Evolutionary conservation across 2,888 invertebrate genomes (phyloP), one percentile per base, ranked within the genome.

Genomic region (Drosophila paranaensis): DNA sequence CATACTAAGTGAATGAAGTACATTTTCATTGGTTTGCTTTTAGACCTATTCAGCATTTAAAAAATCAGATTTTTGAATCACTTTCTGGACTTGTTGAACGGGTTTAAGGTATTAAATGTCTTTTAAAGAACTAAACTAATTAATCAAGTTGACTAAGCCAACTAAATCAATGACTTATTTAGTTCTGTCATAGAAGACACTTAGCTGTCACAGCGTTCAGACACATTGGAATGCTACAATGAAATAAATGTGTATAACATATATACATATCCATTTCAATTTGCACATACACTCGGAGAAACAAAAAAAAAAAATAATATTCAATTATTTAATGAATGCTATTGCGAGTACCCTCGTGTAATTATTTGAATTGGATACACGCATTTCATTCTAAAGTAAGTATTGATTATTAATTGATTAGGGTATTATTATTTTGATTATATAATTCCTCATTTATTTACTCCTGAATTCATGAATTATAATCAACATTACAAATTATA

Each of bases 91-190:
- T 30, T 33, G 16, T n/a, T n/a, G 30, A 10, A 30, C n/a, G n/a
- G 11, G 16, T n/a, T n/a, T 6, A 54, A 20, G 6, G 13, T 35
- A 51, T 51, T 11, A 13, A 20, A 6, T 20, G 6, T 37, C 27
- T 37, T 30, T 20, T 14, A 37, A 27, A n/a, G n/a, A 37, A 9
- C 20, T 39, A 8, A 27, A 16, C n/a, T 16, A 50, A 35, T 46
- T 46, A 48, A 65, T 64, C 11, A 45, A 39, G n/a, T 37, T 6
- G 5, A 5, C n/a, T 13, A 14, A 65, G 16, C 30, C 25, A 30
- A 6, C 2, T 3, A 40, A 46, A 20, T 68, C 35, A 39, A 48
- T 55, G 35, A 66, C 48, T 46, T 58, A 14, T 58, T 58, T 40
- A 50, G 30, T 40, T 48, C 4, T 48, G 58, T 20, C 20, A 39